Evolutionary conservation across 2,888 invertebrate genomes (phyloP), one percentile per base, ranked within the genome.

Genomic region (Caenorhabditis becei): DNA sequence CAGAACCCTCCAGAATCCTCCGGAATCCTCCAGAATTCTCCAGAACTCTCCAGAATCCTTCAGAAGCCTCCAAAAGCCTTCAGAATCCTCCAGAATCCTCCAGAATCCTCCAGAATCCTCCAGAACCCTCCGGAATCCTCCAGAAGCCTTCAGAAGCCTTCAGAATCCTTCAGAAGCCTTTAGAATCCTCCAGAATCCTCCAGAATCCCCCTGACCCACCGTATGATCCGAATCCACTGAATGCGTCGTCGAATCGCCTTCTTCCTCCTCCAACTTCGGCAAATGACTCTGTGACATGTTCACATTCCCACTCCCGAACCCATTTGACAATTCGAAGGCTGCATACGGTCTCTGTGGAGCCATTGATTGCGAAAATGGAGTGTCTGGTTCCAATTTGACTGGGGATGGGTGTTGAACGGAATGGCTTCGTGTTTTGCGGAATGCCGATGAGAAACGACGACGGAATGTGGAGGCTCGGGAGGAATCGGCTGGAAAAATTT

Each of bases 321-420:
- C 82, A 65, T 82, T 78, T 1, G 82, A 82, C 23, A 82, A 23
- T 20, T 82, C 82, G 24, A 82, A 82, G 0, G 59, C 26, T 0
- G 41, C 77, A 51, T 82, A 82, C 1, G 77, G 72, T 32, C 82
- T 51, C 41, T 82, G 82, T 23, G 82, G 82, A 44, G 77, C 66
- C 77, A 77, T 71, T 0, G 82, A 82, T 37, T 82, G 51, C 2
- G 77, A 77, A 28, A 82, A 82, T 20, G 77, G 77, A 4, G 24
- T 66, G 2, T 75, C 75, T 0, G 71, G 70, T 18, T 75, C 80
- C 2, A 59, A n/a, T n/a, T 75, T 75, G 5, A 65, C 58, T 0
- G 65, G 80, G 0, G 65, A 59, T 10, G 32, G 11, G 35, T 65
- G 82, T 51, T 77, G 82, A 10, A 82, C 77, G 3, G 82, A 82